phyloP scores from a whole-genome alignment of 2,888 invertebrate genomes.

The Melangyna quadrimaculata region DNA sequence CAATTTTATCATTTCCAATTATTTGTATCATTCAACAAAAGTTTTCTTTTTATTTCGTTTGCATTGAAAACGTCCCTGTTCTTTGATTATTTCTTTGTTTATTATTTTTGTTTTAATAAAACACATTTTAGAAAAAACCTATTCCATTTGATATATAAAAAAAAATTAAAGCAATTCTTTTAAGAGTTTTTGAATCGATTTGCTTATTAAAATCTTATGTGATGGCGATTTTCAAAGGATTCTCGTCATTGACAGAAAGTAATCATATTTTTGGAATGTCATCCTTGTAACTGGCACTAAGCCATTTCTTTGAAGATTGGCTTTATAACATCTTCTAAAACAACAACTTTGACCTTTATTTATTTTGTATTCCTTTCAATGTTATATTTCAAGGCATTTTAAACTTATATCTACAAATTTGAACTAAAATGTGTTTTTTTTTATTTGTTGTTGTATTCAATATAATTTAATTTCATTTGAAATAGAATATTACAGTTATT shows the following conservation, averaged over 20 bases:
- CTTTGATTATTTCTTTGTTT: neutral
- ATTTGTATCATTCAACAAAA: constrained; percentile 6
- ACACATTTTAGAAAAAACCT: constrained; percentile 42
- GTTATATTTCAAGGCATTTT: neutral
- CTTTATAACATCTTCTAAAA: neutral
- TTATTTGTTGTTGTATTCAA: neutral
- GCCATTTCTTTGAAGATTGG: neutral
- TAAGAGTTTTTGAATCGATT: constrained; percentile 29
- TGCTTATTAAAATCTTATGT: neutral
- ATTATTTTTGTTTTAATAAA: neutral
- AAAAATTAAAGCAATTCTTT: neutral
- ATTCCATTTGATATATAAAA: neutral
- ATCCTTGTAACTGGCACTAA: constrained; percentile 30
- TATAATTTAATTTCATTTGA: neutral
- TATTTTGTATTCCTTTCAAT: neutral
- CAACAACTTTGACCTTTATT: constrained; percentile 20
- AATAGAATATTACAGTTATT: constrained; percentile 25
- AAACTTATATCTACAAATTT: neutral
- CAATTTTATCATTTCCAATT: constrained; percentile 7
- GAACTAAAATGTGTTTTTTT: constrained; percentile 1
- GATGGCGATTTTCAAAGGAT: neutral
- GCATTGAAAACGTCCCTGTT: constrained; percentile 29
- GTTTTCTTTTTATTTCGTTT: constrained; percentile 27
- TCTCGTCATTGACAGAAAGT: neutral
- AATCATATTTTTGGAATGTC: neutral